These are phyloP conservation scores for Glomeris marginata DNA, from an alignment of 2,888 invertebrate species.

Conservation along the genomic window DNA sequence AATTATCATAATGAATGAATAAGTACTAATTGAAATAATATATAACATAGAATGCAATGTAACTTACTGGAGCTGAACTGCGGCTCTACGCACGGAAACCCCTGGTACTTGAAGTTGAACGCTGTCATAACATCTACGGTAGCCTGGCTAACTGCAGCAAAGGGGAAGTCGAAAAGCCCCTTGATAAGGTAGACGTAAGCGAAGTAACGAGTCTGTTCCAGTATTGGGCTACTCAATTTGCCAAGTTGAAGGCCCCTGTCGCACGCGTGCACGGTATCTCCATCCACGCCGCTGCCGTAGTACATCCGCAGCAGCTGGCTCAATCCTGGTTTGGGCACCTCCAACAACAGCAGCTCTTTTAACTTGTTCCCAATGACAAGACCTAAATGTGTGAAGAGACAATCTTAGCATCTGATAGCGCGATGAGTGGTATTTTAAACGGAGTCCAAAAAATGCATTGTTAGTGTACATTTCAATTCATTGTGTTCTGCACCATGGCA, in stretches of 20 bases:
- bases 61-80: no score
- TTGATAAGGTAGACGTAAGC: constrained; percentile 3
- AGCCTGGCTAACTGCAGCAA: background rate
- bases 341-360: background rate
- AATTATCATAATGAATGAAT: background rate
- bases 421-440: no score
- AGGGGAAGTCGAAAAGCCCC: background rate
- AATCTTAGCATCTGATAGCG: no score
- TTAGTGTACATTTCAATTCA: no score
- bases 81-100: no score
- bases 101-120: background rate
- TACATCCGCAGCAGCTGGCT: constrained; percentile 9
- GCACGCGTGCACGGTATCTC: background rate
- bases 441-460: no score
- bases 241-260: background rate
- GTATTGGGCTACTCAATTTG: background rate
- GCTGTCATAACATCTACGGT: background rate
- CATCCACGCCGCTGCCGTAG: constrained; percentile 4
- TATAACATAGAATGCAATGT: no score
- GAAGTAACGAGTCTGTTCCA: background rate
- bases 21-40: no score
- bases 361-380: background rate
- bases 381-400: background rate
- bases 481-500: no score
- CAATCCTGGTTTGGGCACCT: background rate